Base-by-base conservation (phyloP, 2,888 invertebrate genomes). In the Linyphia triangularis region DNA sequence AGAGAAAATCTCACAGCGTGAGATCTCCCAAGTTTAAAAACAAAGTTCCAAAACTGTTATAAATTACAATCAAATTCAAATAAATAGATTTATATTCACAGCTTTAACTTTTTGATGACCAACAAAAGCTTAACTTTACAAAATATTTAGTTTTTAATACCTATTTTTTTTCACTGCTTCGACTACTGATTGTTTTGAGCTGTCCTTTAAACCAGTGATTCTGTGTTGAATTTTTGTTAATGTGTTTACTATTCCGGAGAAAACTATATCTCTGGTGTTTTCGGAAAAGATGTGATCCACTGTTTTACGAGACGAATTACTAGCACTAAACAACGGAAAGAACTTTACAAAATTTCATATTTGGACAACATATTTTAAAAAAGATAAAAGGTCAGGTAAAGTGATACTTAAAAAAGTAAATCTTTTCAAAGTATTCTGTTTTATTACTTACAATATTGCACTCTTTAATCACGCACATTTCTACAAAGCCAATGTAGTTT, bases 381-480 rank as follows among this genome's bases (percentile, higher is more conserved):
- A n/a, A 70, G 22, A 43, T 6, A n/a, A 28, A 43, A 26, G 37
- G 22, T 13, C 19, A 69, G 40, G 28, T 61, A 69, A 43, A 43
- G 70, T 43, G 40, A 40, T 43, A 10, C 16, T 70, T 51, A 22
- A 69, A 63, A 69, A 19, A 30, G 19, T 37, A n/a, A n/a, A 33
- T 43, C 43, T 13, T 51, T 51, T 10, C 5, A 51, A 51, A 51
- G 16, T 51, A 51, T 51, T 51, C n/a, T 26, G 63, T 37, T 26
- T 63, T 77, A 77, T 40, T 33, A 40, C n/a, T 63, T 63, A 33
- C 37, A 63, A 37, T 77, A 40, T 24, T 65, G 86, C 86, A 88
- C 86, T 88, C 75, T 88, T 88, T 88, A 88, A 88, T 57, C 73
- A 81, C 86, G 86, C 86, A 88, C 86, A 79, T 24, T 73, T 77